Evolutionary conservation across 2,888 invertebrate species (phyloP).

Genomic region (Antheraea assamensis): DNA sequence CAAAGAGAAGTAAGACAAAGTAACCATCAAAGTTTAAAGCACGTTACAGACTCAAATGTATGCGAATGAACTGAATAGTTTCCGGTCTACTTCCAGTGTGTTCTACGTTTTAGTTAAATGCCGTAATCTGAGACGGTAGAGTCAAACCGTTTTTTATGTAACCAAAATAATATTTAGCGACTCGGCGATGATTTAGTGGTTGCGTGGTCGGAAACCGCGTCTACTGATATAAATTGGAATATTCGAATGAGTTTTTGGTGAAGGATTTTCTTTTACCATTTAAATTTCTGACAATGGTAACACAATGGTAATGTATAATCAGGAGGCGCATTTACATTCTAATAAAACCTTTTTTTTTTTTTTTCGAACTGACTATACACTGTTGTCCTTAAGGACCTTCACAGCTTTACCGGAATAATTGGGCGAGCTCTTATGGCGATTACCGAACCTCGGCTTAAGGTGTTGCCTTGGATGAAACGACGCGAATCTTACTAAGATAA

Average conservation of each 20-base stretch:
- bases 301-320: no score
- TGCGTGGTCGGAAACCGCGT: not conserved
- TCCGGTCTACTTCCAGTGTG: constrained; percentile 8
- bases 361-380: no score
- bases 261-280: no score
- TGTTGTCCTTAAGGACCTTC: no score
- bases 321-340: no score
- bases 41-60: not conserved
- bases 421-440: no score
- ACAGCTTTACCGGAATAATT: no score
- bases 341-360: no score
- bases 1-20: not conserved
- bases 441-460: no score
- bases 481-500: no score
- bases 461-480: no score
- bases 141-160: not conserved
- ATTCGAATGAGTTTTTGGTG: not conserved
- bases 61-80: not conserved
- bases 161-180: not conserved
- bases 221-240: not conserved
- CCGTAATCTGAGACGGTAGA: not conserved
- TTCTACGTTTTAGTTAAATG: not conserved
- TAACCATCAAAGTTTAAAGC: not conserved
- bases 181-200: not conserved
- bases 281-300: no score